A percentile compares a stretch with the other conserved stretches of the same genome.
These are phyloP conservation scores for Eilema sororculum DNA, from an alignment of 2,888 invertebrate genomes.

Conservation along the genomic window DNA sequence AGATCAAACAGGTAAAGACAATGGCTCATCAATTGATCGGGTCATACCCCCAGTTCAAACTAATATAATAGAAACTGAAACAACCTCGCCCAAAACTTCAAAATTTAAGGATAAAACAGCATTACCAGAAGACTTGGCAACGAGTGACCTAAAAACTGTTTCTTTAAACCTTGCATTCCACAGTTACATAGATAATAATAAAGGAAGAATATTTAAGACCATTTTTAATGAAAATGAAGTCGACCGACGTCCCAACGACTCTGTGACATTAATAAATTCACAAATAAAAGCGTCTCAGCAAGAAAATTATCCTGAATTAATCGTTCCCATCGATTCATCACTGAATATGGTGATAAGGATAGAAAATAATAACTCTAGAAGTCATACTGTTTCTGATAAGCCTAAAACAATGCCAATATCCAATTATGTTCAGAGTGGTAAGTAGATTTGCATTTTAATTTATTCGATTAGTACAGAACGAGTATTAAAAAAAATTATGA, in stretches of 20 bases:
- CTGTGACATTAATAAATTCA: constrained; percentile 58
- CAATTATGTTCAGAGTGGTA: not conserved
- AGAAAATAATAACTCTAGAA: constrained; percentile 38
- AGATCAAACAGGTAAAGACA: not conserved
- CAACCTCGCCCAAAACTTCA: not conserved
- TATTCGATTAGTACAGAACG: too few species aligned
- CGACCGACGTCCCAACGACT: constrained; percentile 49
- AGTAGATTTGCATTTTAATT: not conserved
- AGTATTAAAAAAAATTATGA: not conserved
- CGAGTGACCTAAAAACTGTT: constrained; percentile 19
- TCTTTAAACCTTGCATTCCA: constrained; percentile 66
- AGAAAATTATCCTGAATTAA: constrained; percentile 48
- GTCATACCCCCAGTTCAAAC: not conserved
- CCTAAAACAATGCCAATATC: constrained; percentile 21
- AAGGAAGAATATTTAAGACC: constrained; percentile 62
- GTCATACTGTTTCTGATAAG: constrained; percentile 5
- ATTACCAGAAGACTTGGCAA: not conserved
- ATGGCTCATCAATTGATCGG: not conserved
- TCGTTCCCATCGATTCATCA: constrained; percentile 63
- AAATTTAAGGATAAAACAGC: not conserved
- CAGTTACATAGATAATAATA: constrained; percentile 59
- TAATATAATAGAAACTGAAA: not conserved
- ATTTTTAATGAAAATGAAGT: constrained; percentile 51
- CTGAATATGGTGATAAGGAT: constrained; percentile 62
- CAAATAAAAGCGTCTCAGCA: constrained; percentile 52